phyloP scores from a whole-genome alignment of 2,797 vertebrate genomes.

The Chelmon rostratus region DNA sequence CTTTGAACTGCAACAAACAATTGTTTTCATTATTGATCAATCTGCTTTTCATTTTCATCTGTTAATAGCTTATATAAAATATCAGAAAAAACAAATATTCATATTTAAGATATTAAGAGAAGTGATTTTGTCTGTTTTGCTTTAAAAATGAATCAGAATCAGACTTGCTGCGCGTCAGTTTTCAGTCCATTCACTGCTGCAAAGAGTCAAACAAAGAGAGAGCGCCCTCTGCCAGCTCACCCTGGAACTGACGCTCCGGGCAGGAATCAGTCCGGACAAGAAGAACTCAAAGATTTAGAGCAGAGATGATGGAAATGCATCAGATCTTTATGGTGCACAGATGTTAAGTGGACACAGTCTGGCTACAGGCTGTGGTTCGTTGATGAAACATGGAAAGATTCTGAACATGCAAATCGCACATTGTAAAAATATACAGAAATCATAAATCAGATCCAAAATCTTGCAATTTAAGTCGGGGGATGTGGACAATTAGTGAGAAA shows the following conservation, averaged over 20 bases:
- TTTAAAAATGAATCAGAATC: too few species aligned
- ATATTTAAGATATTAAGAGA: neutral
- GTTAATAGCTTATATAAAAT: neutral
- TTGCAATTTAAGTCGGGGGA: too few species aligned
- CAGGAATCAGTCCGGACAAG: neutral
- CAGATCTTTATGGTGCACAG: too few species aligned
- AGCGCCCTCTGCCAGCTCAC: slow-evolving; percentile 23
- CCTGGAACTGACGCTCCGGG: neutral
- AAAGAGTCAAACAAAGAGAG: neutral
- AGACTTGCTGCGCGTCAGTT: too few species aligned
- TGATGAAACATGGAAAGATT: too few species aligned
- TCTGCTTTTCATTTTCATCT: neutral
- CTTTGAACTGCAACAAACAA: neutral
- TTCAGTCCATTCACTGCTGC: neutral
- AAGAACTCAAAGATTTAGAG: neutral
- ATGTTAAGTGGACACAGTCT: too few species aligned
- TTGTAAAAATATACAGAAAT: too few species aligned
- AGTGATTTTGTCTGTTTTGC: neutral
- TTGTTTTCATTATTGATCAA: too few species aligned
- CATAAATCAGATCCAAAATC: too few species aligned
- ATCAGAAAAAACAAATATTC: neutral
- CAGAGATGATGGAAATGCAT: neutral
- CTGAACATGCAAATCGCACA: too few species aligned
- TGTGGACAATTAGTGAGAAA: too few species aligned
- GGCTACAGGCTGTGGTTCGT: too few species aligned